A percentile compares a stretch with the other conserved stretches of the same genome.
phyloP scores from a whole-genome alignment of 2,113 vertebrate genomes.

The Coryphaenoides rupestris region DNA sequence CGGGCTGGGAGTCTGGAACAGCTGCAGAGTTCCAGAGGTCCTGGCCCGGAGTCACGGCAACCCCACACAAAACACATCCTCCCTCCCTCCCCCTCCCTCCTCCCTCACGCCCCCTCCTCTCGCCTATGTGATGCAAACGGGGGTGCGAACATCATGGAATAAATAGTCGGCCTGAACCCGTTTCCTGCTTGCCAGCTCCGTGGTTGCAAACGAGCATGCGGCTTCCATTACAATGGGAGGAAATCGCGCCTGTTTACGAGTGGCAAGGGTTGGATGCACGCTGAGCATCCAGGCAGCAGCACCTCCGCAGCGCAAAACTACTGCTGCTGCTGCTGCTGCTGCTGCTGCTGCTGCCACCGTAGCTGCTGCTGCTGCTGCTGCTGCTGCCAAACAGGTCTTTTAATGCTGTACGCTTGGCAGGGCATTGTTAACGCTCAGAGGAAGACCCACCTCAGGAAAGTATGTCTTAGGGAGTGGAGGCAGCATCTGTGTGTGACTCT shows the following conservation, averaged over 20 bases:
- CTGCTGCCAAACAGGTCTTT: too few relatives aligned
- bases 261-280: conserved; percentile 19
- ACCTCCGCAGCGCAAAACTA: too few relatives aligned
- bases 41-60: too few relatives aligned
- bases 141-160: conserved; percentile 43
- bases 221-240: conserved; percentile 53
- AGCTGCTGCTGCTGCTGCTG: background rate
- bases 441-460: conserved; percentile 64
- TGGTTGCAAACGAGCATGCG: background rate
- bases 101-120: conserved; percentile 24
- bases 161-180: conserved; percentile 23
- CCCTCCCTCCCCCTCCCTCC: conserved; percentile 15
- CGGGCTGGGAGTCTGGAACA: too few relatives aligned
- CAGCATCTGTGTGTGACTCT: background rate
- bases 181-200: conserved; percentile 32
- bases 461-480: conserved; percentile 53
- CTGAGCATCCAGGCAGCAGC: too few relatives aligned
- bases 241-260: conserved; percentile 38
- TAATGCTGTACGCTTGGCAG: conserved; percentile 20
- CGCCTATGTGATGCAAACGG: conserved; percentile 27
- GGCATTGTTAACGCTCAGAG: conserved; percentile 46
- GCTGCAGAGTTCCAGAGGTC: too few relatives aligned
- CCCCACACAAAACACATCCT: too few relatives aligned
- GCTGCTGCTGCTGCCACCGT: too few relatives aligned
- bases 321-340: background rate